Evolutionary conservation across 2,113 vertebrate species (phyloP), one percentile per base, ranked within the genome.

Genomic region (Chauna torquata): DNA sequence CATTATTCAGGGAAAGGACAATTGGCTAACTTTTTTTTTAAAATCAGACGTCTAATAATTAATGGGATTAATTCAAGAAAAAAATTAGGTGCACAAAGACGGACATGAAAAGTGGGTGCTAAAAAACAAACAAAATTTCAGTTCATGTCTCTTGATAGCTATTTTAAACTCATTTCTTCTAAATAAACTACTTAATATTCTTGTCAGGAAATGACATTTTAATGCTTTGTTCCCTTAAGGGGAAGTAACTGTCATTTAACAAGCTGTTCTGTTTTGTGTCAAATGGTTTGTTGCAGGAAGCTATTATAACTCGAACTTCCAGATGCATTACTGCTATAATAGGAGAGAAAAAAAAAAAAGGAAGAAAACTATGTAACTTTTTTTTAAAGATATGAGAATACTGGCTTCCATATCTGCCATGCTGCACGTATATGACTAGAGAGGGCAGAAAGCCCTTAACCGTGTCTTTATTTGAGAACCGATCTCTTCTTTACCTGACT

Each of bases 1-100:
- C 97, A 97, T 95, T 98, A 98, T 98, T 98, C 98, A 98, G 98
- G 98, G 98, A 98, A 98, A 98, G 97, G 97, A 98, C 95, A 98
- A 98, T 98, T 98, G 97, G 98, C 98, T 96, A 97, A 94, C 92
- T 91, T 97, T 97, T 92, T 84, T 97, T 97, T 94, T 82, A 97
- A 93, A 97, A 93, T 97, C 96, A 34, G 92, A 96, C 91, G 86
- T 95, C 94, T 97, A 95, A 96, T 95, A 93, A 96, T 96, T 96
- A 95, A 89, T 72, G 95, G 94, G 95, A 70, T 97, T 98, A 95
- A 95, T 96, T 97, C 58, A 96, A 95, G 82, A 96, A 95, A 96
- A 95, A 90, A 97, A 96, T 98, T 98, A 95, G 95, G 96, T 98
- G 98, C 98, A 97, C 97, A 96, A 97, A 97, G 94, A 97, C 1